phyloP scores from a whole-genome alignment of 1,140 invertebrate genomes.

The Stegodyphus mimosarum region DNA sequence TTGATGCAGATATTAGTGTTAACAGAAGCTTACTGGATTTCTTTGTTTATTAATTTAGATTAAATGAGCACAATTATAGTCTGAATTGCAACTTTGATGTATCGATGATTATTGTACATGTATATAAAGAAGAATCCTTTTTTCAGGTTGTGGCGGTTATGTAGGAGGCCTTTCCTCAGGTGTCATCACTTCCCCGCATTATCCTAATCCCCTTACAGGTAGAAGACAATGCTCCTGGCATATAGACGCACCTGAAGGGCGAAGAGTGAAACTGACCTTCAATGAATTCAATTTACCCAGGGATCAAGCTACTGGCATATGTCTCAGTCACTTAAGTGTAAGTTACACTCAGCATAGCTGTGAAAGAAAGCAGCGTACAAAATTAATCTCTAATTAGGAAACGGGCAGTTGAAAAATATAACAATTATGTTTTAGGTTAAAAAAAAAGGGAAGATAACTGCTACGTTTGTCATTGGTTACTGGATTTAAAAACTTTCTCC shows the following conservation, averaged over 20 bases:
- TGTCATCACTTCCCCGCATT: slow-evolving; percentile 77
- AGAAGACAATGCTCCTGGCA: slow-evolving; percentile 42
- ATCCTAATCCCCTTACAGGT: slow-evolving; percentile 20
- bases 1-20: no score
- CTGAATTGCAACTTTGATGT: no score
- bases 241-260: slow-evolving; percentile 10
- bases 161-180: slow-evolving; percentile 62
- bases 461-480: no score
- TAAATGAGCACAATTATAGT: no score
- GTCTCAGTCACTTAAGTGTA: slow-evolving; percentile 17
- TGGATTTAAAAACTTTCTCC: no score
- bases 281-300: slow-evolving; percentile 15
- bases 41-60: no score
- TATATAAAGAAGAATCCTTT: not conserved
- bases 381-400: no score
- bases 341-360: not conserved
- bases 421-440: not conserved
- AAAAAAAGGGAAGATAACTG: no score
- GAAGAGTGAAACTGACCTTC: slow-evolving; percentile 72
- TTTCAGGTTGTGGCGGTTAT: slow-evolving; percentile 69
- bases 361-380: no score
- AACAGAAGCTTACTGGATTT: no score
- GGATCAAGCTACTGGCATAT: slow-evolving; percentile 29
- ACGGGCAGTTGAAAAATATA: no score
- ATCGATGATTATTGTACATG: no score